Base-by-base conservation (phyloP, 2,888 invertebrate species). In the Drosophila lutescens region DNA sequence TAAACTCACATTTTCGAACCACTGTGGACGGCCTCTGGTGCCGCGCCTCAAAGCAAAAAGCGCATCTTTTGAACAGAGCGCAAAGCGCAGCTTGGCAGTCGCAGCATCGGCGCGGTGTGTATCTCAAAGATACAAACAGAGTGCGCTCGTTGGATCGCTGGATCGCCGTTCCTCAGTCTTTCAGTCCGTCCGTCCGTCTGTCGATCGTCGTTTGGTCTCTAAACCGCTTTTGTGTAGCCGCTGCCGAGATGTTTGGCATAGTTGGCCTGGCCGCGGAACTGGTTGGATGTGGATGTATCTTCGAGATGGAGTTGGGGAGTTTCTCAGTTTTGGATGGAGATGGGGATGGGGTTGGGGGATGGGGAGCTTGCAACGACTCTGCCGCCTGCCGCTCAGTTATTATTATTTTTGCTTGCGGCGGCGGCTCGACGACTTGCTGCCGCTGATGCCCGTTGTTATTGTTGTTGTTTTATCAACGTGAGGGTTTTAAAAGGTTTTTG, bases 401-500 rank as follows among this genome's bases (percentile, higher is more conserved):
- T 80, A 80, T 80, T 81, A 79, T 82, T 82, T 79, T 81, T 80
- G 80, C 78, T 83, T 77, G 79, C 80, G 80, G 82, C 82, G 81
- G 75, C 79, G 78, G 80, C 79, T 74, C 67, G 62, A 73, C 78
- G 69, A 69, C 76, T 65, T 57, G 72, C 73, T 73, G 57, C 55
- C 58, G 49, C 67, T 63, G 56, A 58, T 53, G 58, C 54, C 41
- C 67, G 50, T 41, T 60, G 43, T 51, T 56, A 58, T 57, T 66
- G 60, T 47, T 74, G 74, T 78, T 82, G 77, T 77, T 77, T 78
- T 66, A 78, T 81, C 83, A 83, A 80, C 78, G 81, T 81, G 83
- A 83, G 80, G 84, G 81, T 82, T 86, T 86, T 86, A 86, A 86
- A 86, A 86, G 85, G 86, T 86, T 86, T 86, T 84, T 79, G 85